Evolutionary conservation across 2,888 invertebrate genomes (phyloP).

Genomic region (Physocephala rufipes): DNA sequence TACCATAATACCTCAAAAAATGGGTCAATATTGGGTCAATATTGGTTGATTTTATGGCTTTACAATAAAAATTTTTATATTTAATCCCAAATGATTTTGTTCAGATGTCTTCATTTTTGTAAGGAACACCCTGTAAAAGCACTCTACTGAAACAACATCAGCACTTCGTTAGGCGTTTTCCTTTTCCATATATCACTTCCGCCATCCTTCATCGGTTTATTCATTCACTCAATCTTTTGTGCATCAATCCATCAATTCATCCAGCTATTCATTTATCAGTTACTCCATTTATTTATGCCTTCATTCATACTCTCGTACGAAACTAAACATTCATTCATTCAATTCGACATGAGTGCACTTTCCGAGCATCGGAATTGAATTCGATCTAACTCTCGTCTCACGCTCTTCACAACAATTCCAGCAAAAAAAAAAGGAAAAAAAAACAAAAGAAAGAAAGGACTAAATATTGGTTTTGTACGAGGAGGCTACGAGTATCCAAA

Average conservation of each 20-base stretch:
- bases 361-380: conserved; percentile 33
- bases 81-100: too few relatives aligned
- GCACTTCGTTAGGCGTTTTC: conserved; percentile 24
- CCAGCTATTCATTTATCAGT: background rate
- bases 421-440: background rate
- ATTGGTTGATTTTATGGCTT: too few relatives aligned
- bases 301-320: background rate
- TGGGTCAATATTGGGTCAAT: too few relatives aligned
- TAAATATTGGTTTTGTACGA: background rate
- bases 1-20: too few relatives aligned
- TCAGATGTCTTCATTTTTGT: background rate
- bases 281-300: background rate
- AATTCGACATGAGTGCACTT: background rate
- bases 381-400: conserved; percentile 32
- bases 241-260: background rate
- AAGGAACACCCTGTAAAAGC: conserved; percentile 28
- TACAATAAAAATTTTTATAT: too few relatives aligned
- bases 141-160: conserved; percentile 23
- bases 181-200: conserved; percentile 16
- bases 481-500: too few relatives aligned
- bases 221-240: background rate
- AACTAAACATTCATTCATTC: background rate
- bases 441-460: background rate
- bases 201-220: background rate
- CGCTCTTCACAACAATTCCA: conserved; percentile 20